Base-by-base conservation (phyloP, 37 sponge, comb jelly and placozoan species). In the Crambe crambe region DNA sequence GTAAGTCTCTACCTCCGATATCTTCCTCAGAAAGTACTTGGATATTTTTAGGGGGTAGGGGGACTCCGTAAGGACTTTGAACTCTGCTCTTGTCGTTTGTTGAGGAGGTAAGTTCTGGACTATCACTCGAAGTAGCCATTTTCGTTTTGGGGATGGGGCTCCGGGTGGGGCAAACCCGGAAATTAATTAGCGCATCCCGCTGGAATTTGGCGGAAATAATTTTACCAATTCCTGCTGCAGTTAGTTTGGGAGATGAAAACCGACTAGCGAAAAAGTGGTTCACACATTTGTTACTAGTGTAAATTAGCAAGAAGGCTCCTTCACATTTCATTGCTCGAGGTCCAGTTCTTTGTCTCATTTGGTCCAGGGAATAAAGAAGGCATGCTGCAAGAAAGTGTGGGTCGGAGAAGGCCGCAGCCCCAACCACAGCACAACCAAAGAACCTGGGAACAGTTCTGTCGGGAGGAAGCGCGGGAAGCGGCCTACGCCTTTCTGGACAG, bases 41-140 rank as follows among this genome's bases (percentile, higher is more conserved):
- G 63, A 90, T 88, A 9, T 36, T 64, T 26, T 39, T 3, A 0
- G 42, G 34, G 4, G 91, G 91, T n/a, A 87, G 58, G 41, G 79
- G 78, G 20, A 94, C 58, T 15, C 79, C 86, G 56, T 90, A 94
- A 12, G 95, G 95, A 25, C 83, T 79, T 60, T 81, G 54, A 0
- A 74, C 75, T 3, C 65, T 35, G n/a, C 67, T 73, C 25, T 65
- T 17, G 20, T 37, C 39, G 38, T 68, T 20, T 23, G 63, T 8
- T 29, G 30, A 8, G 63, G 63, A 61, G 63, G 17, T 20, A 18
- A 54, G 56, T 20, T 54, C 18, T 10, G 56, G 63, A 8, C 6
- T 61, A 61, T 4, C 25, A 23, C n/a, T 21, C 63, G 15, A 8
- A 29, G 63, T 61, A 21, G 25, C n/a, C 63, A 61, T 4, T 4